Percentiles rank a stretch among this genome's conserved stretches.
These are phyloP conservation scores for Rhegmatorhina hoffmannsi DNA, from an alignment of 2,113 vertebrate genomes.

Conservation along the genomic window DNA sequence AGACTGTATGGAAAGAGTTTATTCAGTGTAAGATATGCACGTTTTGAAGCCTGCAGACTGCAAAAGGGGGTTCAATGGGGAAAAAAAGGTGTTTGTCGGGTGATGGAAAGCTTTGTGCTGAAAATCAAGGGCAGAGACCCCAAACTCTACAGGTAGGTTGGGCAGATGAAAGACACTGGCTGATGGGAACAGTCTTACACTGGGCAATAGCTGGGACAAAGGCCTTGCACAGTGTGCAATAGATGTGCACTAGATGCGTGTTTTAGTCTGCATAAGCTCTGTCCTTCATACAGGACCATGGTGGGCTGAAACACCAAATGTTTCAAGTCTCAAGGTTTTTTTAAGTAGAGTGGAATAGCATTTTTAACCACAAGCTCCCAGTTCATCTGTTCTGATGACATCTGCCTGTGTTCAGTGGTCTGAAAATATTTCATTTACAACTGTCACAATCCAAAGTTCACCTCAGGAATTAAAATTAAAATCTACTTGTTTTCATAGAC, in stretches of 20 bases:
- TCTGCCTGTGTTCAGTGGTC: background rate
- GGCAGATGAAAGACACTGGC: background rate
- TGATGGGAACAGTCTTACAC: background rate
- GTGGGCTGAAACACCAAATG: background rate
- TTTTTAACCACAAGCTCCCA: background rate
- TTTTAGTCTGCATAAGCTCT: background rate
- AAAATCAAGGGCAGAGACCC: background rate
- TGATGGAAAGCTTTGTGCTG: background rate
- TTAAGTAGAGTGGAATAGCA: background rate
- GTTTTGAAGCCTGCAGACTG: background rate
- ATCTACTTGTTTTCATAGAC: background rate
- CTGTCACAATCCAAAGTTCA: background rate
- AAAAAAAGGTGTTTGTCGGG: background rate
- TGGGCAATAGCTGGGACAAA: background rate
- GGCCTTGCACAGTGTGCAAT: background rate
- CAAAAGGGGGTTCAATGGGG: background rate
- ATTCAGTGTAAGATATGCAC: background rate
- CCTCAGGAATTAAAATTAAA: background rate
- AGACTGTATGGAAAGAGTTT: conserved; percentile 19
- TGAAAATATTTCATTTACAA: background rate
- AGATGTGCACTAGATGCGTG: background rate
- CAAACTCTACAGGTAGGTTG: background rate
- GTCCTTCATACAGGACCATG: background rate
- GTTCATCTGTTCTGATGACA: background rate
- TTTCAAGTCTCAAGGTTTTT: background rate